Evolutionary conservation across 1,140 invertebrate species (phyloP), one percentile per base, ranked within the genome.

Genomic region (Gryllus bimaculatus): DNA sequence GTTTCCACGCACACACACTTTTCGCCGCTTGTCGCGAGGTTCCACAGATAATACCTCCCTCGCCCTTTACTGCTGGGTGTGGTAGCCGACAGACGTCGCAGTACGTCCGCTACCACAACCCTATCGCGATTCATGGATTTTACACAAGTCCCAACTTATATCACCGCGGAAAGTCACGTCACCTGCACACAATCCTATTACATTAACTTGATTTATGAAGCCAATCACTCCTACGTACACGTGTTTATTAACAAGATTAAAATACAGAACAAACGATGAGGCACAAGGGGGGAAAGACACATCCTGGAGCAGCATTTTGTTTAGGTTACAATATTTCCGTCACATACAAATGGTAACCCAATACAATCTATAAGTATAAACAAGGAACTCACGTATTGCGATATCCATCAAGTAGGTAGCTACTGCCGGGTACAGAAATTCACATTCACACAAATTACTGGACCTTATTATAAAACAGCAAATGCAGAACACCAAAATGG

Each of bases 331-430:
- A 77, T 77, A 76, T 77, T 77, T 76, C 18, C 49, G 21, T 26
- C 76, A 66, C 12, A 47, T 48, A 10, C 8, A 20, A 79, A 21
- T 47, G 54, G 6, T 26, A 21, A 77, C 48, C 18, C 13, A 15
- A 77, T 76, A 20, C 21, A 21, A 79, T 15, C 54, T 18, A 15
- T 39, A 73, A 47, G 20, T 12, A 39, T 66, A 8, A 48, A 47
- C 49, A 73, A 26, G 49, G 8, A 48, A 77, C 79, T 77, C 75
- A 77, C 75, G 79, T 79, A 77, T 48, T 39, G 18, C 75, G 18
- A 73, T 79, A 47, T 79, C 79, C 75, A 79, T 79, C 21, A 93
- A 92, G 86, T 93, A 93, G 85, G 93, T 91, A 80, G 91, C 91
- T 81, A 66, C 7, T 66, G 7, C 54, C 54, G 18, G 10, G 54